Evolutionary conservation across 2,888 invertebrate genomes (phyloP).

Genomic region (Caenorhabditis japonica): DNA sequence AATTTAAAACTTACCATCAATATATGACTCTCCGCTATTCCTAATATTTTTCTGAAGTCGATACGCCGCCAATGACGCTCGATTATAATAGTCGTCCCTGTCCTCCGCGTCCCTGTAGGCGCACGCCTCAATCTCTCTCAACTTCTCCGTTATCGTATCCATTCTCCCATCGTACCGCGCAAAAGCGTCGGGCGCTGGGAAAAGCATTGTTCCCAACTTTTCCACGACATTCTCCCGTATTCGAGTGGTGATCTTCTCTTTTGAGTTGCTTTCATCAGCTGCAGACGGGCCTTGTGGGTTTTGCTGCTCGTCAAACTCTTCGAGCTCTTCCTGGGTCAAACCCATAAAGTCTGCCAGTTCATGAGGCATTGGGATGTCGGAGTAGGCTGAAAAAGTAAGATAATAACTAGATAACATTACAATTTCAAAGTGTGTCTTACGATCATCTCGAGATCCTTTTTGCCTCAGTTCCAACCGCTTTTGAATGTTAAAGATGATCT

Average conservation of each 20-base stretch:
- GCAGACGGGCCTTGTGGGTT: background rate
- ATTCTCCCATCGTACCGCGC: constrained; percentile 25
- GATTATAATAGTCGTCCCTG: constrained; percentile 26
- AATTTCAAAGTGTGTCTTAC: constrained; percentile 4
- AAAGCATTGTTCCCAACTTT: constrained; percentile 11
- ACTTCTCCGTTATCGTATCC: constrained; percentile 4
- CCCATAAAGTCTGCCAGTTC: constrained; percentile 29
- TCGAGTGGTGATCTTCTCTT: background rate
- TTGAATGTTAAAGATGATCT: constrained; percentile 6
- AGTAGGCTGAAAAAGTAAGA: constrained; percentile 14
- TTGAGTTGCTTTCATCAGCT: background rate
- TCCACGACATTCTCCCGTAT: constrained; percentile 3
- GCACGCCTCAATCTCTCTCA: constrained; percentile 14
- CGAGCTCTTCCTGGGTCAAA: constrained; percentile 7
- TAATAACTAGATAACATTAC: background rate
- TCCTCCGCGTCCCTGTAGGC: constrained; percentile 1
- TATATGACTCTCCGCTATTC: constrained; percentile 18
- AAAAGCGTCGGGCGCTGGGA: constrained; percentile 26
- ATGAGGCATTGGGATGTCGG: constrained; percentile 17
- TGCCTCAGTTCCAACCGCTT: background rate
- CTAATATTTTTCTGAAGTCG: constrained; percentile 7
- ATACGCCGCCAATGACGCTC: constrained; percentile 11
- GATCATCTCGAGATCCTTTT: background rate
- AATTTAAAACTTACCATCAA: constrained; percentile 21
- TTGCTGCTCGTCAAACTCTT: constrained; percentile 14